A percentile compares a stretch with the other conserved stretches of the same genome.
These are phyloP conservation scores for Rhinopomastus cyanomelas DNA, from an alignment of 2,113 vertebrate species.

Conservation along the genomic window DNA sequence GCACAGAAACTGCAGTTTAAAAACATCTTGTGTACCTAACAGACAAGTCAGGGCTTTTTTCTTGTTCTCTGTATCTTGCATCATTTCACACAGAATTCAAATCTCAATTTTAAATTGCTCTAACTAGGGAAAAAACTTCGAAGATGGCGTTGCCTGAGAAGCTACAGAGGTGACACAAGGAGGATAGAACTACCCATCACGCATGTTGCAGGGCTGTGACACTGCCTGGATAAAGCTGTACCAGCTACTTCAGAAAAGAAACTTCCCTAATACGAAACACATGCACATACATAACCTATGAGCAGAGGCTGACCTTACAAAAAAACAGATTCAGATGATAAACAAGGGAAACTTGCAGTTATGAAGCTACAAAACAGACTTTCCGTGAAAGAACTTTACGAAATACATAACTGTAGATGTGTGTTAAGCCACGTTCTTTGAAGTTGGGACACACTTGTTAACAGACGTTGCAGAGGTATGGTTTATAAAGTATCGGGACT, in stretches of 20 bases:
- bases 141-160: neutral
- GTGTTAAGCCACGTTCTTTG: neutral
- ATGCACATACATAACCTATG: neutral
- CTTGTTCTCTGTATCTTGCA: neutral
- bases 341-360: neutral
- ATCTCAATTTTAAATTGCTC: neutral
- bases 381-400: neutral
- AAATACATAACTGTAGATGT: neutral
- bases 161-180: neutral
- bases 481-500: neutral
- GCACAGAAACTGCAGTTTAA: neutral
- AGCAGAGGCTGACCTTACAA: neutral
- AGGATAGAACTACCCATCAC: neutral
- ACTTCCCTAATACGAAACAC: neutral
- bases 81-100: neutral
- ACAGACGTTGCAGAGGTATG: neutral
- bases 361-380: neutral
- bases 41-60: rapidly evolving
- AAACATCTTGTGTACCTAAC: neutral
- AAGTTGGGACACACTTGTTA: neutral
- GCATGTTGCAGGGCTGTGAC: neutral
- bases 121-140: neutral
- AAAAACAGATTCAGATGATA: neutral
- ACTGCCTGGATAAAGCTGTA: neutral
- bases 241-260: neutral